Conservation (phyloP, 1,140 invertebrate genomes). For the Calephelis nemesis region DNA sequence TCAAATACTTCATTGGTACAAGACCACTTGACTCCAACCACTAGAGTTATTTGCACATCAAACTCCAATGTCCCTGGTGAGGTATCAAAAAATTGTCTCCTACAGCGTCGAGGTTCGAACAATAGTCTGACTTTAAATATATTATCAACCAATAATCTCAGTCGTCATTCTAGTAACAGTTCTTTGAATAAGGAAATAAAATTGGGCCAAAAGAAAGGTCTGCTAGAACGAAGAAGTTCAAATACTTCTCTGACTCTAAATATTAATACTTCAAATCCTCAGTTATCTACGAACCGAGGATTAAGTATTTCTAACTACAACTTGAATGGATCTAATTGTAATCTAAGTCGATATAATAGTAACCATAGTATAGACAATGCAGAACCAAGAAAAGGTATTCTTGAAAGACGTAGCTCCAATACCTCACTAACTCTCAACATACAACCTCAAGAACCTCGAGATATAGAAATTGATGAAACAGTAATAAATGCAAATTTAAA, state of each 20-base stretch:
- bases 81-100: conserved; percentile 82
- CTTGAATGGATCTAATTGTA: conserved; percentile 69
- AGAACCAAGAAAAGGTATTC: conserved; percentile 66
- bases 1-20: conserved; percentile 92
- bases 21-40: conserved; percentile 63
- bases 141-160: conserved; percentile 73
- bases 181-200: conserved; percentile 72
- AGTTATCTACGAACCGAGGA: conserved; percentile 71
- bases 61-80: conserved; percentile 60
- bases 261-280: conserved; percentile 76
- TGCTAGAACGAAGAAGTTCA: conserved; percentile 89
- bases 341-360: conserved; percentile 74
- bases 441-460: conserved; percentile 67
- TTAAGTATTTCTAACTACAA: conserved; percentile 77
- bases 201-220: conserved; percentile 80
- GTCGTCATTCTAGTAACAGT: conserved; percentile 79
- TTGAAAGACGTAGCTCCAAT: conserved; percentile 73
- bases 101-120: conserved; percentile 92
- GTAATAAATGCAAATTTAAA: conserved; percentile 56
- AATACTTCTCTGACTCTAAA: conserved; percentile 91
- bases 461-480: conserved; percentile 71
- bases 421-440: conserved; percentile 72
- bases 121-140: conserved; percentile 89
- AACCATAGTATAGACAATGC: conserved; percentile 71
- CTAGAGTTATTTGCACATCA: conserved; percentile 62